Base-by-base conservation (phyloP, 2,113 vertebrate species). In the Cyprinodon variegatus region DNA sequence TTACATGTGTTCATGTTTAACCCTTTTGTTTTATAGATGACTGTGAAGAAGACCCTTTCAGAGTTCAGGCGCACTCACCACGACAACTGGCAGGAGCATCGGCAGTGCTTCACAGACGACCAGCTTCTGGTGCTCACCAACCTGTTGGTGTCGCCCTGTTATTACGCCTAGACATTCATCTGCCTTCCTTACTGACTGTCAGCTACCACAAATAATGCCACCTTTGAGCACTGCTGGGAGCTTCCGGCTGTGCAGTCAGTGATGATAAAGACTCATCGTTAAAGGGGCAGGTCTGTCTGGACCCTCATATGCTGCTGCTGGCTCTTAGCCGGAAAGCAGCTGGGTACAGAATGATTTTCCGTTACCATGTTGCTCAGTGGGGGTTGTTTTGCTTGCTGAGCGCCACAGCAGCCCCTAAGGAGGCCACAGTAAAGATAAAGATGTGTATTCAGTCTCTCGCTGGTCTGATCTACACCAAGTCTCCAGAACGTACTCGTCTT, bases 21-120 rank as follows among this genome's bases (percentile, higher is more conserved):
- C 70, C 36, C 17, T 9, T 67, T 46, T 66, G 37, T 75, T 61
- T 66, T 74, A 9, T 48, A 99, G 98, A 96, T 98, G 98, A 99
- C 97, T 8, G 97, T 98, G 87, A 99, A 99, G 91, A 99, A 97
- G 91, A 99, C 97, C 0, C 91, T 99, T 77, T 98, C 97, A 4
- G 97, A 99, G 90, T 99, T 99, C 93, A 95, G 97, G 81, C 96
- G 98, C 64, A 99, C 98, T 3, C 98, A 99, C 92, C 98, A 98
- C 2, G 98, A 99, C 88, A 99, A 99, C 90, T 99, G 98, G 98
- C 97, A 98, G 88, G 95, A 98, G 89, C 98, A 99, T 79, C 98
- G 97, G 62, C 98, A 99, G 90, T 94, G 96, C 59, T 98, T 99
- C 94, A 99, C 98, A 0, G 97, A 98, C 12, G 97, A 99, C 93